Conservation (phyloP, 1,140 invertebrate species). For the Drosophila kanapiae region DNA sequence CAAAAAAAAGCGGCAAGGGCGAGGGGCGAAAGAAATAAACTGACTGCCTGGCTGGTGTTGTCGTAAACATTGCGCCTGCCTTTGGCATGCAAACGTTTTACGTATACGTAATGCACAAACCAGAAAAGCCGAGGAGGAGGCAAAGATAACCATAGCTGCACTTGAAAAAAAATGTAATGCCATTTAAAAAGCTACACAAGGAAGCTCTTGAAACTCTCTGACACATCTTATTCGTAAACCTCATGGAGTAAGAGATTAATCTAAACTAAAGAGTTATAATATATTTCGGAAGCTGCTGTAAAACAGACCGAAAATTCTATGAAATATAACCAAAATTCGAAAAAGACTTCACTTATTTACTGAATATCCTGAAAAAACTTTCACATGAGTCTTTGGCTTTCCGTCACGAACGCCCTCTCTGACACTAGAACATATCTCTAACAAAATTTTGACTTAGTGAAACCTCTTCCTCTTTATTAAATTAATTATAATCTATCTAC, state of each 20-base stretch:
- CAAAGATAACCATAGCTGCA: constrained; percentile 6
- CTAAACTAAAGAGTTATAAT: no score
- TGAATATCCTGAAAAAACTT: no score
- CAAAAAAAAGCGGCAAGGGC: constrained; percentile 1
- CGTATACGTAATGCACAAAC: constrained; percentile 69
- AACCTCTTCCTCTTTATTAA: no score
- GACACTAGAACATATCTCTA: no score
- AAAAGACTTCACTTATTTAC: no score
- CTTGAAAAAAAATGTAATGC: background rate
- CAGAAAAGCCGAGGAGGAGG: background rate
- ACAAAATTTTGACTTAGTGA: no score
- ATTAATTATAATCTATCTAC: no score
- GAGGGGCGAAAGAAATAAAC: constrained; percentile 74
- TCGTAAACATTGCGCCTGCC: constrained; percentile 77
- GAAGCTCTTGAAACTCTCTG: background rate
- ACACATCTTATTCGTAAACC: background rate
- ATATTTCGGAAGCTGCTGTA: no score
- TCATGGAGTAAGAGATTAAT: background rate
- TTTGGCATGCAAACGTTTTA: constrained; percentile 64
- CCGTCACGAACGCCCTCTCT: no score
- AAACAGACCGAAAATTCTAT: no score
- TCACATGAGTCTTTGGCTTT: no score
- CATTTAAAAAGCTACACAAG: background rate
- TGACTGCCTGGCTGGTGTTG: constrained; percentile 69
- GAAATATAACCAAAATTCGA: no score